These are phyloP conservation scores for Climacteris rufus DNA, from an alignment of 2,113 vertebrate species.

Conservation along the genomic window DNA sequence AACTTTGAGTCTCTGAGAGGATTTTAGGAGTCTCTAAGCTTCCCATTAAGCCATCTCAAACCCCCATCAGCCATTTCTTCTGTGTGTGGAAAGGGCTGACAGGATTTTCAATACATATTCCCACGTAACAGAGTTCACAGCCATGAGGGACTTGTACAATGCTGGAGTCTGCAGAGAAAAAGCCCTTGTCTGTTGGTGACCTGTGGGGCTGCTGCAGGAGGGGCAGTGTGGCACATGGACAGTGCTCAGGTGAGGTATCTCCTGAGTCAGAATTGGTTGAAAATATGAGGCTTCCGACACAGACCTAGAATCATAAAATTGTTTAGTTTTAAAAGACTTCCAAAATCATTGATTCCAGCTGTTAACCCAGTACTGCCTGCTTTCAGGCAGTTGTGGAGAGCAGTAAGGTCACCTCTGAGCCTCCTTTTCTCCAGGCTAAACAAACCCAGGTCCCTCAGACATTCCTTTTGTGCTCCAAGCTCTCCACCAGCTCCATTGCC, in stretches of 20 bases:
- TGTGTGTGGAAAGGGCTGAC: neutral
- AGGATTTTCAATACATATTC: neutral
- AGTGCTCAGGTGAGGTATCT: neutral
- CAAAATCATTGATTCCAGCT: accelerated
- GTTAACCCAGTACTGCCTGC: neutral
- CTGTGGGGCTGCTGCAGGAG: neutral
- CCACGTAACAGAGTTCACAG: neutral
- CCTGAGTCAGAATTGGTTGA: neutral
- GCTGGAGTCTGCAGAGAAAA: neutral
- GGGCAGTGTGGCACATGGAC: neutral
- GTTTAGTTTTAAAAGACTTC: neutral
- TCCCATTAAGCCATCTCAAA: neutral
- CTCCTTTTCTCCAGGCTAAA: neutral
- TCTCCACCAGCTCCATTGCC: neutral
- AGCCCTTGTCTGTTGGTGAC: neutral
- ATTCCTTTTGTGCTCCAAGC: neutral
- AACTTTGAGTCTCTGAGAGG: neutral
- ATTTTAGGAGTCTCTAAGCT: neutral
- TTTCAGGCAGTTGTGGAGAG: neutral
- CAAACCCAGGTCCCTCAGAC: neutral
- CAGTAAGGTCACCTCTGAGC: neutral
- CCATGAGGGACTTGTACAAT: accelerated
- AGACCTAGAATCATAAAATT: neutral
- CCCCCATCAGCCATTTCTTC: neutral
- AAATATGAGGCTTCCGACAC: neutral